phyloP scores from a whole-genome alignment of 2,797 vertebrate genomes.

The Phrynocephalus vlangalii region DNA sequence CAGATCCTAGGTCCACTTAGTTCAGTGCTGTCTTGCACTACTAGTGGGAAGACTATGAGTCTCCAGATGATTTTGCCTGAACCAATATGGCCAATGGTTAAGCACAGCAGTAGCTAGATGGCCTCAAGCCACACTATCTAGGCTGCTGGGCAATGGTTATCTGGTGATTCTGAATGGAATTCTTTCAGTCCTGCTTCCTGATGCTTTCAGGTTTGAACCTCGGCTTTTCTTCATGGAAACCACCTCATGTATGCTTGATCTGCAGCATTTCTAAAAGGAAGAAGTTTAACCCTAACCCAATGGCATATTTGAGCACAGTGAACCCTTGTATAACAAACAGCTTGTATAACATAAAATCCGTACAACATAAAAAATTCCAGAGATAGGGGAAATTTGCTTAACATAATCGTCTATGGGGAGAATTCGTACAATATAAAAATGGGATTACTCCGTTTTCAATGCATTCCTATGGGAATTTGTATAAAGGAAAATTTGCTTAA shows the following conservation, averaged over 20 bases:
- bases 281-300: neutral
- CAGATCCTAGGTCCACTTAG: neutral
- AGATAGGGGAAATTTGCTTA: too few species aligned
- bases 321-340: too few species aligned
- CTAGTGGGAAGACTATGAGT: neutral
- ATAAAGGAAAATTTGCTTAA: too few species aligned
- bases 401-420: too few species aligned
- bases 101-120: neutral
- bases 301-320: neutral
- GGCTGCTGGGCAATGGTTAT: neutral
- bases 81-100: neutral
- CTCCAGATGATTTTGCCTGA: neutral
- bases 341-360: too few species aligned
- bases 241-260: neutral
- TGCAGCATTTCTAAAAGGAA: neutral
- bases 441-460: too few species aligned
- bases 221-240: neutral
- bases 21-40: neutral
- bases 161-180: neutral
- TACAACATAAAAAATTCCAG: too few species aligned
- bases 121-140: neutral
- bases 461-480: too few species aligned
- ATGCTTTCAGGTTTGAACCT: neutral
- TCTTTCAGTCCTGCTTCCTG: neutral
- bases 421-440: too few species aligned